Evolutionary conservation across 92 coral and sea anemone genomes (phyloP), one percentile per base, ranked within the genome.

Genomic region (Plumapathes pennacea): DNA sequence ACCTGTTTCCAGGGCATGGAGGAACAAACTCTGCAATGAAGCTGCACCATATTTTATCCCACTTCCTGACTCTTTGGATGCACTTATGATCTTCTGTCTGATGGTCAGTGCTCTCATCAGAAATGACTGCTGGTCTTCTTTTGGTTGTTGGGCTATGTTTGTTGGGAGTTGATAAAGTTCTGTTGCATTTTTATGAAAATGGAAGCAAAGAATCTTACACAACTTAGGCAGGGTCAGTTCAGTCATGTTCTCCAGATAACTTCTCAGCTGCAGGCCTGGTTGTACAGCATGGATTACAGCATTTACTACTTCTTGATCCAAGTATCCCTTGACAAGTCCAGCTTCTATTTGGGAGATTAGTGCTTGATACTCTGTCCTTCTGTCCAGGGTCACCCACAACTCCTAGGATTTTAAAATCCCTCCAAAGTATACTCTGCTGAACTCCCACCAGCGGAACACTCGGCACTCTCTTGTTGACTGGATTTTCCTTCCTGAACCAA

Each of bases 1-100:
- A 30, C 72, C 82, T 18, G 88, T 81, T 44, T 81, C 88, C 21
- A 79, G 41, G 43, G 85, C 85, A 72, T 76, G 84, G 2, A 82
- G 61, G 46, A 82, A 75, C 29, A 82, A 39, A 11, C 70, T 48
- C 29, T 82, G 84, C 10, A 82, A 83, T 50, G 84, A 62, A 1
- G 41, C 6, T 18, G 46, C 54, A 56, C 63, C 70, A 69, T 82
- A 82, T 27, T 59, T 76, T 9, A 82, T 57, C 25, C 73, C 66
- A 33, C 65, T 55, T 10, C 26, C 62, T 5, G 78, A 54, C 51
- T 67, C 83, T 38, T 67, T 46, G 56, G 87, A 65, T 2, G 72
- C 80, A 32, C 32, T 48, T 1, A 59, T 62, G 2, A 78, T 51
- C 46, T 61, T 78, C 45, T 78, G 85, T 11, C 76, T 49, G 25